A percentile compares a stretch with the other conserved stretches of the same genome.
Evolutionary conservation across 2,113 vertebrate genomes (phyloP).

Genomic region (Octodon degus): DNA sequence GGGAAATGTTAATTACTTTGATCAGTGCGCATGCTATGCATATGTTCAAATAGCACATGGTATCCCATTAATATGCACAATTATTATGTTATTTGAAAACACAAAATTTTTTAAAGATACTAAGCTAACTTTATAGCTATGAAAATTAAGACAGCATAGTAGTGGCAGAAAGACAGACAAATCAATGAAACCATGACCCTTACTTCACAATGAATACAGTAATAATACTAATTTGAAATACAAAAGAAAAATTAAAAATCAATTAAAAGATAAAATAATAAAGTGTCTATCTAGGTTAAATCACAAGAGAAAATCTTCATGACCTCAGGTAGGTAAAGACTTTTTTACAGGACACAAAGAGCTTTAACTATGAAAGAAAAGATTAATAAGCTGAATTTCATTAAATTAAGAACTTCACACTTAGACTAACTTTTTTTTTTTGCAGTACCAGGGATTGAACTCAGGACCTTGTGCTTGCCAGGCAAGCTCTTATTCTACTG

Average conservation of each 20-base stretch:
- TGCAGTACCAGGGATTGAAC: too few species aligned
- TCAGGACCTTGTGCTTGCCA: too few species aligned
- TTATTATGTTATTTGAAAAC: neutral
- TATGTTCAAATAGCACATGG: neutral
- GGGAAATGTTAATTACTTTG: neutral
- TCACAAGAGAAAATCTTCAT: neutral
- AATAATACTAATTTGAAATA: neutral
- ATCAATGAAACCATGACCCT: neutral
- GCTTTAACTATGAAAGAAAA: constrained; percentile 44
- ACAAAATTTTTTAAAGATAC: neutral
- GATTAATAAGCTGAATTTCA: constrained; percentile 17
- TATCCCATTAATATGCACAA: neutral
- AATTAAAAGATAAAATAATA: constrained; percentile 45
- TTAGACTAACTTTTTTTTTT: neutral
- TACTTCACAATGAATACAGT: constrained; percentile 29
- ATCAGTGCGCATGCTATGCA: neutral
- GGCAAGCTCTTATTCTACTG: too few species aligned
- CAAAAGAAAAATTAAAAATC: constrained; percentile 37
- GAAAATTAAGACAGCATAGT: neutral
- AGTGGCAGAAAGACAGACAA: neutral
- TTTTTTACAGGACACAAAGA: constrained; percentile 26
- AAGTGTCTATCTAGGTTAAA: constrained; percentile 28
- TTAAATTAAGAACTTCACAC: constrained; percentile 44
- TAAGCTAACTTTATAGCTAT: neutral
- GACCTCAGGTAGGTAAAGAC: constrained; percentile 51